Base-by-base conservation (phyloP, 2,888 invertebrate genomes). In the Ichneumoninae sp. region DNA sequence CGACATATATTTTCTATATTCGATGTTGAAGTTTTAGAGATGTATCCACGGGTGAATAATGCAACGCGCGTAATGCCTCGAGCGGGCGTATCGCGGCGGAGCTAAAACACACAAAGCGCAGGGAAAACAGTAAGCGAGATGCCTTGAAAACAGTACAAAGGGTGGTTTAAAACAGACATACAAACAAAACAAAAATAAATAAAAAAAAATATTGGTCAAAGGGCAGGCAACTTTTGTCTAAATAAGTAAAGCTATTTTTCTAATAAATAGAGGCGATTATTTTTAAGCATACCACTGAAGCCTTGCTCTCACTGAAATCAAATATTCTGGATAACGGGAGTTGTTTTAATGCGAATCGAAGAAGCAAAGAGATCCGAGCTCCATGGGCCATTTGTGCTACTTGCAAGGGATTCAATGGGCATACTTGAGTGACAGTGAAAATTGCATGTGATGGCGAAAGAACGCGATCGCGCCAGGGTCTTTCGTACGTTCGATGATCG, bases 111-210 rank as follows among this genome's bases (percentile, higher is more conserved):
- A 86, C 65, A 79, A 81, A 90, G 91, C 91, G 93, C 93, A 93
- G 92, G 93, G 92, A 88, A 85, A 86, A 85, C 73, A 93, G 91
- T 92, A 93, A 93, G 93, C 93, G 91, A 94, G 93, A 94, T 94
- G 94, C 94, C 94, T 94, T 94, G 94, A 93, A 93, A 94, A 94
- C 93, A 94, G 94, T 94, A 94, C 94, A 94, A 94, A 88, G 85
- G 80, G 87, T 87, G 86, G 85, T 88, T 87, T 68, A 63, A 85
- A 79, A 76, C 66, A 85, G 83, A 85, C 73, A 81, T 78, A 77
- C 66, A 77, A 80, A 80, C 74, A 83, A 70, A 36, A 54, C 77
- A 73, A 79, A 78, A 83, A 83, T 69, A 70, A 69, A 50, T 70
- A 82, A 75, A 71, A 65, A 65, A 83, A 44, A 66, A 82, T 86